A percentile compares a stretch with the other conserved stretches of the same genome.
phyloP scores from a whole-genome alignment of 2,113 vertebrate species.

The Erythrocercus mccallii region DNA sequence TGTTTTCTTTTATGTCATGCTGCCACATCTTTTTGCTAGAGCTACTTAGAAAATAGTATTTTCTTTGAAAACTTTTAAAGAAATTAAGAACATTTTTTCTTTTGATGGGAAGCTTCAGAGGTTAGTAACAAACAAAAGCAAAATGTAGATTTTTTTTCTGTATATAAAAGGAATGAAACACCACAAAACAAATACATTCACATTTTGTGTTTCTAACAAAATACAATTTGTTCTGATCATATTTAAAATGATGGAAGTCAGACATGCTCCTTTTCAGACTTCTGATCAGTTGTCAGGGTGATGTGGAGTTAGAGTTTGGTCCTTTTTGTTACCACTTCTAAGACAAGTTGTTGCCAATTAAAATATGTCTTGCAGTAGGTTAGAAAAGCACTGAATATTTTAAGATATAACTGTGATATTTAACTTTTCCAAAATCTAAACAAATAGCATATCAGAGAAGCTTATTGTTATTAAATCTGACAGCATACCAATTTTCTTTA shows the following conservation, averaged over 20 bases:
- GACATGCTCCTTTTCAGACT: not conserved
- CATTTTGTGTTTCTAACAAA: not conserved
- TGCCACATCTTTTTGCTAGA: not conserved
- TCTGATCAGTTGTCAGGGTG: not conserved
- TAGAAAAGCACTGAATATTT: constrained; percentile 52
- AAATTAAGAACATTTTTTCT: not conserved
- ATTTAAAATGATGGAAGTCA: not conserved
- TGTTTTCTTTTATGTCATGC: not conserved
- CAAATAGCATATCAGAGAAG: constrained; percentile 12
- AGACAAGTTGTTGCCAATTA: constrained; percentile 36
- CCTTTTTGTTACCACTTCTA: constrained; percentile 25
- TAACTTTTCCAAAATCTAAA: constrained; percentile 46
- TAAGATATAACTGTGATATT: constrained; percentile 35
- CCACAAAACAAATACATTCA: not conserved
- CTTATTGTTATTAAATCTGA: constrained; percentile 43
- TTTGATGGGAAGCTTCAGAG: not conserved
- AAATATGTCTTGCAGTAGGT: constrained; percentile 38
- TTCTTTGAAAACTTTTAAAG: not conserved
- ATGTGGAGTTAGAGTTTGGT: not conserved
- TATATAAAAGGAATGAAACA: not conserved
- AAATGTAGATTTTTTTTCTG: not conserved
- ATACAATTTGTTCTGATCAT: not conserved
- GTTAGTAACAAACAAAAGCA: not conserved
- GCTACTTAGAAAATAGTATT: not conserved
- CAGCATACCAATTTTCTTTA: constrained; percentile 18